These are phyloP conservation scores for Cybosia mesomella DNA, from an alignment of 2,888 invertebrate genomes.

Conservation along the genomic window DNA sequence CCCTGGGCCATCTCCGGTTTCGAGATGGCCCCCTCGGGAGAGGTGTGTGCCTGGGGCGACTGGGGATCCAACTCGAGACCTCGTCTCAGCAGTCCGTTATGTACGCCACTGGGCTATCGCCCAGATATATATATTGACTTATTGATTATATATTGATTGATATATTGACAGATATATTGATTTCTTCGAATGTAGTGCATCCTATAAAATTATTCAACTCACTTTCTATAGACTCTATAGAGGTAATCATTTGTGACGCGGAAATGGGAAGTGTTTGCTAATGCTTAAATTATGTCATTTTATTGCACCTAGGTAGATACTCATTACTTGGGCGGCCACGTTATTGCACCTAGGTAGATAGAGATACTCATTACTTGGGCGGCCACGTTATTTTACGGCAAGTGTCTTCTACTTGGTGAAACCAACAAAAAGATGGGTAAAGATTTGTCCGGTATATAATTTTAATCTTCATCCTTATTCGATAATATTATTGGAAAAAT, in stretches of 20 bases:
- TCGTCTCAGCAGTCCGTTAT: too few species aligned
- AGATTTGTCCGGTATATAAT: neutral
- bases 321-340: neutral
- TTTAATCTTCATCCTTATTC: too few species aligned
- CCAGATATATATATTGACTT: too few species aligned
- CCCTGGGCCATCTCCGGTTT: too few species aligned
- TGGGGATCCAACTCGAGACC: too few species aligned
- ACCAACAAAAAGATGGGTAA: neutral
- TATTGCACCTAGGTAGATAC: neutral
- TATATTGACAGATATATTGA: too few species aligned
- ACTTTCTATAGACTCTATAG: constrained; percentile 9
- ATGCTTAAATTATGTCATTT: constrained; percentile 10
- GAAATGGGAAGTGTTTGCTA: constrained; percentile 1
- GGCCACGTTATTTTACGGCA: neutral
- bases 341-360: neutral
- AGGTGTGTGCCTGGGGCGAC: too few species aligned
- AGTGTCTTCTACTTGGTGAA: neutral
- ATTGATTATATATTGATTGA: too few species aligned
- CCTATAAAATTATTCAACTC: constrained; percentile 5
- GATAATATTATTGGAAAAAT: too few species aligned
- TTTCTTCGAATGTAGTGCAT: constrained; percentile 2
- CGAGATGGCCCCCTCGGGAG: too few species aligned
- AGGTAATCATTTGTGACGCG: constrained; percentile 8
- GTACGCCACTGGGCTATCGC: too few species aligned
- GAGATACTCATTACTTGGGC: constrained; percentile 1